Conservation (phyloP, 2,113 vertebrate genomes). For the Eolophus roseicapilla region DNA sequence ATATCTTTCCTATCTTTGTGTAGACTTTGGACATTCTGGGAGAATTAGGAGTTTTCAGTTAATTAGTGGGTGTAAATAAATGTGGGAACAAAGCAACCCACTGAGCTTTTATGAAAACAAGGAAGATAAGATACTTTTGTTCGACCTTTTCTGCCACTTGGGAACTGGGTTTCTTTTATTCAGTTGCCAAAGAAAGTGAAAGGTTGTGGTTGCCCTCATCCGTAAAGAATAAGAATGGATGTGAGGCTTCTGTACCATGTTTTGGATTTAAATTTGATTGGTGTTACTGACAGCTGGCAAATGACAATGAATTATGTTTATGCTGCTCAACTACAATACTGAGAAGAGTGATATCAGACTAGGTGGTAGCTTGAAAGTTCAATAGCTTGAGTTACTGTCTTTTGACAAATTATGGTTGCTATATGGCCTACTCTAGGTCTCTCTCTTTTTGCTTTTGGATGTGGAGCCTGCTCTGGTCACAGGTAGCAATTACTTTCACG, state of each 20-base stretch:
- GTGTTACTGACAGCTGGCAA: neutral
- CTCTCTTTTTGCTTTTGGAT: neutral
- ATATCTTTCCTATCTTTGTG: neutral
- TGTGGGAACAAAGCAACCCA: neutral
- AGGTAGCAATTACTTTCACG: neutral
- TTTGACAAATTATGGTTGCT: neutral
- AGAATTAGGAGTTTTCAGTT: neutral
- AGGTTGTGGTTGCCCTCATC: neutral
- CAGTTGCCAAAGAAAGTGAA: neutral
- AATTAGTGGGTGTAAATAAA: neutral
- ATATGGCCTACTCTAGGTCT: neutral
- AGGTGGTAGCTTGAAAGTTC: neutral
- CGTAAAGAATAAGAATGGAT: neutral
- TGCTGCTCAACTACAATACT: neutral
- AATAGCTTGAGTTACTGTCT: neutral
- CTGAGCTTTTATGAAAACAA: neutral
- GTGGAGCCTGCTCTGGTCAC: neutral
- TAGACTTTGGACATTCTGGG: neutral
- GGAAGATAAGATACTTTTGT: neutral
- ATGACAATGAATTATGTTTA: neutral
- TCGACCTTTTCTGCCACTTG: neutral
- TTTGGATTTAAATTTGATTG: neutral
- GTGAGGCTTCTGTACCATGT: neutral
- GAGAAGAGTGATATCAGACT: neutral
- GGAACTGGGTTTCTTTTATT: neutral